These are phyloP conservation scores for Ectemnius continuus DNA, from an alignment of 2,888 invertebrate genomes.

Conservation along the genomic window DNA sequence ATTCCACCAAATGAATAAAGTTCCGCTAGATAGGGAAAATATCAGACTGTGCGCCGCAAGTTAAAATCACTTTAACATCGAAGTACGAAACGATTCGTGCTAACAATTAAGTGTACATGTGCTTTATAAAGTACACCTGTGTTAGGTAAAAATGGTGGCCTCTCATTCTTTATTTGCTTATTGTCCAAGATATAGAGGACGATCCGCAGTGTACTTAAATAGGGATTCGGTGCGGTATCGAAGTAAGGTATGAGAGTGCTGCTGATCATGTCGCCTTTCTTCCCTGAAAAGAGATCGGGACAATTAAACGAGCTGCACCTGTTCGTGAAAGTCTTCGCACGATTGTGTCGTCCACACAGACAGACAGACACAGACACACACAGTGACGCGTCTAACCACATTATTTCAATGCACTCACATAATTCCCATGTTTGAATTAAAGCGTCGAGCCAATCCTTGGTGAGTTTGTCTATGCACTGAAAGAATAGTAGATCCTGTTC, in stretches of 20 bases:
- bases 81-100: too few species aligned
- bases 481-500: constrained; percentile 49
- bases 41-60: too few species aligned
- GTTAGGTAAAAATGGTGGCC: constrained; percentile 82
- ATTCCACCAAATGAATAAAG: too few species aligned
- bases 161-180: constrained; percentile 80
- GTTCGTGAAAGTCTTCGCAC: neutral
- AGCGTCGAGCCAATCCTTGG: constrained; percentile 67
- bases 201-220: constrained; percentile 81
- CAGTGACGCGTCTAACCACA: too few species aligned
- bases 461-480: constrained; percentile 66
- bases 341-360: too few species aligned
- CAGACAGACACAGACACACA: too few species aligned
- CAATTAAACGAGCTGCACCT: too few species aligned
- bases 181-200: constrained; percentile 83
- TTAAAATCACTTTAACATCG: too few species aligned
- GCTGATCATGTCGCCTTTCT: constrained; percentile 80
- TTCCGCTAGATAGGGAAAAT: too few species aligned
- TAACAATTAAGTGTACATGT: too few species aligned
- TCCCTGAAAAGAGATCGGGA: constrained; percentile 74
- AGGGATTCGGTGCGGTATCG: constrained; percentile 80
- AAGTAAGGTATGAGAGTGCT: constrained; percentile 79
- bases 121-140: constrained; percentile 68
- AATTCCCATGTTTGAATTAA: constrained; percentile 70
- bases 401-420: constrained; percentile 59